Evolutionary conservation across 2,113 vertebrate genomes (phyloP), one percentile per base, ranked within the genome.

Genomic region (Ariopsis seemanni): DNA sequence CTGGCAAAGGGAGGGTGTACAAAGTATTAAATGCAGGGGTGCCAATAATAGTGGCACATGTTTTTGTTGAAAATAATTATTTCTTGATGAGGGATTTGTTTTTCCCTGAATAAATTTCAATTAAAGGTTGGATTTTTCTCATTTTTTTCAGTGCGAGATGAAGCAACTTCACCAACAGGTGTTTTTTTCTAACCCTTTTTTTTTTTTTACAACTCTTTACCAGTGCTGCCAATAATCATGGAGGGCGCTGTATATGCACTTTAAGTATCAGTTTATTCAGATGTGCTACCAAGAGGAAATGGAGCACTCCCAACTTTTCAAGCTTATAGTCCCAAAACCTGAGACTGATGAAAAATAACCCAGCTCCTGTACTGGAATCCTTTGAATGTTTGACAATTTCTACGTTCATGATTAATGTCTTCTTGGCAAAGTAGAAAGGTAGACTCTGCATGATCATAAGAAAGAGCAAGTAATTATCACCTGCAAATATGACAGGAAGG

Each of bases 401-500:
- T 71, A 34, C 30, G 22, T 58, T 62, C 53, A 52, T 87, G 42
- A 87, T 72, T 87, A 69, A 87, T 52, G 11, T 7, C 25, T 50
- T 27, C 18, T 52, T 87, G 52, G 79, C 78, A 82, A 72, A n/a
- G 22, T 83, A 22, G 62, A 25, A 67, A 83, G 63, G 62, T 53
- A 52, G 14, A 83, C 27, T 83, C 62, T 83, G 60, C 7, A 52
- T 83, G 62, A 67, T 83, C 22, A 83, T 83, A 67, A 65, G 60
- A 83, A 52, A 67, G 20, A 14, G 60, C 62, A 83, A 52, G 48
- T 52, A 50, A 65, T 27, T 50, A 67, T 83, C 22, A 83, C 34
- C 48, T 67, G 81, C 81, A 83, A 60, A 83, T 65, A 63, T 83
- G 60, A 83, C 22, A 83, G 60, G 62, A 67, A 52, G 42, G 60